Conservation (phyloP, 2,888 invertebrate species). For the Linnaemya vulpina region DNA sequence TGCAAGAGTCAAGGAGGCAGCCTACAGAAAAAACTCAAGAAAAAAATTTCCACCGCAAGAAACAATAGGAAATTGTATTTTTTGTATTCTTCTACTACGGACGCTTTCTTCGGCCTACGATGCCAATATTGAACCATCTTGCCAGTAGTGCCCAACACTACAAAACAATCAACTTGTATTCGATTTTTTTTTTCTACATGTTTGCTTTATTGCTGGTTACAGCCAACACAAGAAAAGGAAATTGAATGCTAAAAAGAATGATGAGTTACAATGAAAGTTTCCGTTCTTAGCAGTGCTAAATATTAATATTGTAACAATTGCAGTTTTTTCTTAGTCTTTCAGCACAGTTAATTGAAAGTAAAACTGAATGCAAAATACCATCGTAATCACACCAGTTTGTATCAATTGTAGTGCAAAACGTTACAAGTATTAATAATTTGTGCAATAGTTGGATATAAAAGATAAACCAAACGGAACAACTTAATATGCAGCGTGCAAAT, state of each 20-base stretch:
- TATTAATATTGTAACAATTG: conserved; percentile 36
- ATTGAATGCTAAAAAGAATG: conserved; percentile 68
- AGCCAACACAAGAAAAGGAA: conserved; percentile 56
- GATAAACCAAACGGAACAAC: no score
- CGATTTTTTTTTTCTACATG: conserved; percentile 43
- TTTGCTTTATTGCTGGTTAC: conserved; percentile 62
- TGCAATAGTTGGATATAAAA: neutral
- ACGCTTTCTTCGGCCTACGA: conserved; percentile 39
- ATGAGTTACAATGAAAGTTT: conserved; percentile 49
- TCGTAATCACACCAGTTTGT: neutral
- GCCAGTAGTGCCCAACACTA: neutral
- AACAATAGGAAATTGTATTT: conserved; percentile 71
- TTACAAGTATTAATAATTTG: neutral
- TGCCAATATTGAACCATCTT: conserved; percentile 38
- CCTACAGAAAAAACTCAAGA: conserved; percentile 5
- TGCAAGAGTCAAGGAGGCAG: conserved; percentile 35
- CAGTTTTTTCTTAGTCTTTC: conserved; percentile 13
- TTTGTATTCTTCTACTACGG: conserved; percentile 25
- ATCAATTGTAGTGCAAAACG: neutral
- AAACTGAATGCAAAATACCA: neutral
- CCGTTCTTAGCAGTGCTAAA: neutral
- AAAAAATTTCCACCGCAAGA: conserved; percentile 56
- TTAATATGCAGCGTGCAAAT: no score
- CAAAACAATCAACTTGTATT: conserved; percentile 16
- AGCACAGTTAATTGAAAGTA: conserved; percentile 23